These are phyloP conservation scores for Drosophila sp. DNA, from an alignment of 1,140 invertebrate species.

Conservation along the genomic window DNA sequence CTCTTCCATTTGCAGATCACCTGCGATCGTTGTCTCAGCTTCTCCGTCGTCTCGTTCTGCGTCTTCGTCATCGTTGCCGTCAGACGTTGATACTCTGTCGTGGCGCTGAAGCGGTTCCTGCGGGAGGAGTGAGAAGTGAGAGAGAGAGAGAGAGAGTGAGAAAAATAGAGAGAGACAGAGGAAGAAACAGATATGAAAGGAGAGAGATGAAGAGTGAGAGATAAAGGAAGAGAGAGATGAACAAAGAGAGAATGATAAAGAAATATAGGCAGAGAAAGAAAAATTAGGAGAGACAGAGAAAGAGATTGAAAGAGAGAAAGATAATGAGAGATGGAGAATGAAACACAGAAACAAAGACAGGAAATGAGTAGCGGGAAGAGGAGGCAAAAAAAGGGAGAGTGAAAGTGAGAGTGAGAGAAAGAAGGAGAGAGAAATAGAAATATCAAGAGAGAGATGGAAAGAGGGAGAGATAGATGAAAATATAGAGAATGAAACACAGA, in stretches of 20 bases:
- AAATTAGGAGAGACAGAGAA: not conserved
- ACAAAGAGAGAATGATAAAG: too few species aligned
- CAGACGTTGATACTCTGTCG: conserved; percentile 86
- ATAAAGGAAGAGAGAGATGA: not conserved
- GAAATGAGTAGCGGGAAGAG: too few species aligned
- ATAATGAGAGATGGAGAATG: not conserved
- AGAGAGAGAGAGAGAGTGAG: not conserved
- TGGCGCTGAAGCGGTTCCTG: conserved; percentile 79
- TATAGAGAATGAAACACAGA: too few species aligned
- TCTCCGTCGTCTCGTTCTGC: conserved; percentile 88
- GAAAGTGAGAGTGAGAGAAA: too few species aligned
- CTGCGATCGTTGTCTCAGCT: conserved; percentile 87
- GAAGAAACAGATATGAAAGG: too few species aligned
- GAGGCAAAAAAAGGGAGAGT: too few species aligned
- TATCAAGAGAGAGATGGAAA: too few species aligned
- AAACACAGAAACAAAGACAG: too few species aligned
- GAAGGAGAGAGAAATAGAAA: too few species aligned
- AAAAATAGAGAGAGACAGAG: not conserved
- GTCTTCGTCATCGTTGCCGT: conserved; percentile 88
- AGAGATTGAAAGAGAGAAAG: too few species aligned
- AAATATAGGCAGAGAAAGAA: too few species aligned
- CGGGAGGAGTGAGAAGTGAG: not conserved
- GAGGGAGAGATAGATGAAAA: too few species aligned
- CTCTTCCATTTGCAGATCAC: conserved; percentile 89
- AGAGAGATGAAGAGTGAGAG: not conserved